Conservation (phyloP, 53 echinoderm and acorn worm genomes). For the Hippasteria phrygiana region DNA sequence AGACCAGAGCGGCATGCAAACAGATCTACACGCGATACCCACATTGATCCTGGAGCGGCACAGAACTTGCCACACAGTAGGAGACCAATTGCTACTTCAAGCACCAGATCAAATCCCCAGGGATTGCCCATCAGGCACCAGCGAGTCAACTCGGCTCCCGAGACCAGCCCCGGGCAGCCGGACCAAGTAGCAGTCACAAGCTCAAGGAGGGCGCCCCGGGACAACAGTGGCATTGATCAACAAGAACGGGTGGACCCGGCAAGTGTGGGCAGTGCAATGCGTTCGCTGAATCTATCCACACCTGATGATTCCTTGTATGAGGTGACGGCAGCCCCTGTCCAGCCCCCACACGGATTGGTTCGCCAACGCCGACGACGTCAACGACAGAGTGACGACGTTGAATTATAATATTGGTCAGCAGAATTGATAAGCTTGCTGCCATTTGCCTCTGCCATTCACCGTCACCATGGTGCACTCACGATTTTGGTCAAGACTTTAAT, state of each 20-base stretch:
- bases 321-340: slow-evolving; percentile 7
- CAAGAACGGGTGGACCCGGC: slow-evolving; percentile 6
- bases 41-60: background rate
- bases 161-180: slow-evolving; percentile 20
- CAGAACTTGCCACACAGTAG: background rate
- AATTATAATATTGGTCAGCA: slow-evolving; percentile 9
- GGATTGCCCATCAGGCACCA: slow-evolving; percentile 62
- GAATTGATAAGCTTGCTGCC: too few relatives aligned
- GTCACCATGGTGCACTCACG: too few relatives aligned
- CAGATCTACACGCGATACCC: background rate
- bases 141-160: slow-evolving; percentile 66
- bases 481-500: too few relatives aligned
- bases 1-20: slow-evolving; percentile 19
- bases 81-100: background rate
- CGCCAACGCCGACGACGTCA: slow-evolving; percentile 40
- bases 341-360: background rate
- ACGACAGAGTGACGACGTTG: background rate
- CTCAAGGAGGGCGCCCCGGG: background rate
- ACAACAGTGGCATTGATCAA: background rate
- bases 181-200: too few relatives aligned
- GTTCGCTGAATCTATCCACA: slow-evolving; percentile 28
- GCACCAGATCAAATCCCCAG: background rate
- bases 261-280: slow-evolving; percentile 26
- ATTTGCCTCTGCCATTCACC: too few relatives aligned
- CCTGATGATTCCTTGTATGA: slow-evolving; percentile 21